Conservation (phyloP, 2,113 vertebrate species). For the Ascaphus truei region DNA sequence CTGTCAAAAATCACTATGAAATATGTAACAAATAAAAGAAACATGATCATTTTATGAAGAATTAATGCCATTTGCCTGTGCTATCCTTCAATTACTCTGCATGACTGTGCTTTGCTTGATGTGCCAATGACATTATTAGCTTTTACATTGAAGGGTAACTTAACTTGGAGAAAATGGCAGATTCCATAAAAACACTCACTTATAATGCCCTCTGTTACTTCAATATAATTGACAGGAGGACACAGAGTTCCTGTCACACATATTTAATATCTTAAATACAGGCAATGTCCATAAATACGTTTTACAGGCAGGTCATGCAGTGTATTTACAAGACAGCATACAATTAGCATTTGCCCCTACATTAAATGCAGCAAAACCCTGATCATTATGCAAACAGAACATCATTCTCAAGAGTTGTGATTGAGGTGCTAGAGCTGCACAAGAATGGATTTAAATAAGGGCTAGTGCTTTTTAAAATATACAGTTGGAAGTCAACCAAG, state of each 20-base stretch:
- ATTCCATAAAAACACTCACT: conserved; percentile 39
- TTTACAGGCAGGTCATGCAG: neutral
- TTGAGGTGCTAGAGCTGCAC: too few species aligned
- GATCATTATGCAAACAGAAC: neutral
- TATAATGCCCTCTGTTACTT: conserved; percentile 19
- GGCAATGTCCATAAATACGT: too few species aligned
- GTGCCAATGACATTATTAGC: conserved; percentile 32
- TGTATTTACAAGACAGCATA: neutral
- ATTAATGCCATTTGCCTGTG: conserved; percentile 33
- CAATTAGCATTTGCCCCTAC: neutral
- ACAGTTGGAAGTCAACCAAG: too few species aligned
- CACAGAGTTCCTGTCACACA: too few species aligned
- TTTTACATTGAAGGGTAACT: too few species aligned
- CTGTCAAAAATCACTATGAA: too few species aligned
- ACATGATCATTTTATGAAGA: conserved; percentile 15
- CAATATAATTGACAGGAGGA: too few species aligned
- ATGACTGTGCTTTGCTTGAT: conserved; percentile 22
- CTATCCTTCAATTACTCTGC: conserved; percentile 11
- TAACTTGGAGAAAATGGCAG: conserved; percentile 20
- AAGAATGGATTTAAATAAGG: too few species aligned
- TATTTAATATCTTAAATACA: too few species aligned
- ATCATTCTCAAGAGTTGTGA: too few species aligned
- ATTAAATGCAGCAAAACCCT: neutral
- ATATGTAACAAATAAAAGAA: too few species aligned
- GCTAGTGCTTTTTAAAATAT: too few species aligned